Percentiles rank a stretch among this genome's conserved stretches.
These are phyloP conservation scores for Trachythela sp. DNA, from an alignment of 64 coral and sea anemone genomes.

Conservation along the genomic window DNA sequence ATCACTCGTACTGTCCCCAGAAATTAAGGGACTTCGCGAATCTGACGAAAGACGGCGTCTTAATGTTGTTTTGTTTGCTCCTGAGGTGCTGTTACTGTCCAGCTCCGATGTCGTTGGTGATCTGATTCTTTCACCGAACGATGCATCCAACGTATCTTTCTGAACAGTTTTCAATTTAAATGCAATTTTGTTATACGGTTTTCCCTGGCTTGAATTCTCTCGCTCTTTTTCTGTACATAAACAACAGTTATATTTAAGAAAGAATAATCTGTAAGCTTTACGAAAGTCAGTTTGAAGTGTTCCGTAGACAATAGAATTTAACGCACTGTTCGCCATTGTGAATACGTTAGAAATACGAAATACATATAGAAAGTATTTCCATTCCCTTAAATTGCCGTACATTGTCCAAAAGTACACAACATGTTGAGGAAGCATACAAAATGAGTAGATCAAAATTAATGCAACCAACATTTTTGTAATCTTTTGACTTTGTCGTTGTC, in stretches of 20 bases:
- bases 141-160: not conserved
- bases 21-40: not conserved
- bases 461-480: constrained; percentile 50
- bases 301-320: constrained; percentile 11
- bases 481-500: constrained; percentile 36
- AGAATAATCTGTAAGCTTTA: not conserved
- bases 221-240: not conserved
- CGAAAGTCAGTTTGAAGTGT: constrained; percentile 16
- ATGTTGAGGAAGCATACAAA: constrained; percentile 4
- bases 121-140: not conserved
- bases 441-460: not conserved
- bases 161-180: not conserved
- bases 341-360: constrained; percentile 25
- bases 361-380: constrained; percentile 1
- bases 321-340: constrained; percentile 9
- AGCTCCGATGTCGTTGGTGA: not conserved
- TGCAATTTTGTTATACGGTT: not conserved
- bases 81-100: not conserved
- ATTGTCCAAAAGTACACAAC: constrained; percentile 10
- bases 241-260: not conserved
- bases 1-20: not conserved
- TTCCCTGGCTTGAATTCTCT: not conserved
- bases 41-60: not conserved
- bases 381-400: not conserved
- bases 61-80: not conserved